Evolutionary conservation across 35 echinoderm and acorn worm species (phyloP).

Genomic region (Acanthaster planci): DNA sequence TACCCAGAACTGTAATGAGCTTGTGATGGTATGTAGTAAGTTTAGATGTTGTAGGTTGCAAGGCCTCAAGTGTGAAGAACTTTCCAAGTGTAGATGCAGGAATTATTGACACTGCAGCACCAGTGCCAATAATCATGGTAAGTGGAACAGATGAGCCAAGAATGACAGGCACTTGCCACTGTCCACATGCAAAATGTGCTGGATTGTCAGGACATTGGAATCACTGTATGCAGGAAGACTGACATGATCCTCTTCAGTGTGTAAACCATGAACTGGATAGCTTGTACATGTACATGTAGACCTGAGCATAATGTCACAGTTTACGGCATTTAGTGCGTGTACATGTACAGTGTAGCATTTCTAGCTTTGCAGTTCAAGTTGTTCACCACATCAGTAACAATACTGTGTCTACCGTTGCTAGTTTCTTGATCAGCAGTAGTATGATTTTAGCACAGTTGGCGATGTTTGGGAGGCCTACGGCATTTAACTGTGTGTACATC

Average conservation of each 20-base stretch:
- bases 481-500: not conserved
- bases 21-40: constrained; percentile 39
- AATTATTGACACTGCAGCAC: constrained; percentile 47
- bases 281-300: constrained; percentile 23
- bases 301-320: constrained; percentile 45
- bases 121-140: constrained; percentile 50
- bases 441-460: not conserved
- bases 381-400: constrained; percentile 35
- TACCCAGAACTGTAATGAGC: constrained; percentile 41
- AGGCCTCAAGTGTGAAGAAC: constrained; percentile 40
- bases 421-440: not conserved
- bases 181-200: not conserved
- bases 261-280: not conserved
- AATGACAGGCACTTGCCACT: constrained; percentile 21
- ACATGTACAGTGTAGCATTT: too few relatives aligned
- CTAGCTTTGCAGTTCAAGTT: constrained; percentile 25
- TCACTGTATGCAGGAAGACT: not conserved
- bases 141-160: not conserved
- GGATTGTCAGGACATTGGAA: not conserved
- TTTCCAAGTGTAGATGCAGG: constrained; percentile 23
- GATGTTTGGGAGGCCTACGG: not conserved
- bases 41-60: not conserved
- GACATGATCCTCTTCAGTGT: not conserved
- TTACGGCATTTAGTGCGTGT: constrained; percentile 44
- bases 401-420: not conserved